Evolutionary conservation across 2,797 vertebrate genomes (phyloP).

Genomic region (Pseudocheirus occidentalis): DNA sequence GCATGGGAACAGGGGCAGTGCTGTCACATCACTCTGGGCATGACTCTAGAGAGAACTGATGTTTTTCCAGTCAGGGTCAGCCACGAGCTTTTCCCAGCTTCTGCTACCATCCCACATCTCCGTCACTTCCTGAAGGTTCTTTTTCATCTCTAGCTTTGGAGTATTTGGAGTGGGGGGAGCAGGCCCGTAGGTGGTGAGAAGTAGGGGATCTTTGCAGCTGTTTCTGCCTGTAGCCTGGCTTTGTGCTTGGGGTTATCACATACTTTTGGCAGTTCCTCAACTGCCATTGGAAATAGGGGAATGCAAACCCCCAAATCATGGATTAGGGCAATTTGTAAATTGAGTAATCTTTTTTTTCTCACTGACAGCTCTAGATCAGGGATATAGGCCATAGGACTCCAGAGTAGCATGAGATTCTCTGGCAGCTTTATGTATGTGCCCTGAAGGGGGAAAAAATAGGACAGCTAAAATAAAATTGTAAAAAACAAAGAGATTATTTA

Average conservation of each 20-base stretch:
- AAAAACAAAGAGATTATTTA: not conserved
- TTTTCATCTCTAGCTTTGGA: not conserved
- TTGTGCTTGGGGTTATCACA: not conserved
- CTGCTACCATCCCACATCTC: not conserved
- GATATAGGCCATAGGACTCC: not conserved
- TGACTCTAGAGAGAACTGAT: not conserved
- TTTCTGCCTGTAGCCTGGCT: not conserved
- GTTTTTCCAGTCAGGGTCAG: not conserved
- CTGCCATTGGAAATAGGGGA: not conserved
- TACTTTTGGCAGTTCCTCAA: not conserved
- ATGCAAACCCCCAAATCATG: not conserved
- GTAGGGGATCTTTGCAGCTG: not conserved
- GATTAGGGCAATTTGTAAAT: not conserved
- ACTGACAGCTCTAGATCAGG: not conserved
- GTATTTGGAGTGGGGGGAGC: not conserved
- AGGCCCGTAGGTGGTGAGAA: not conserved
- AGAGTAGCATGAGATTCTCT: not conserved
- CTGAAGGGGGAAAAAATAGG: not conserved
- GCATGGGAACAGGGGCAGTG: not conserved
- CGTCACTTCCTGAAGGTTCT: not conserved
- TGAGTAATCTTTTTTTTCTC: not conserved
- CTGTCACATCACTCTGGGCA: not conserved
- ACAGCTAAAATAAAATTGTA: not conserved
- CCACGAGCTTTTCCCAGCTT: not conserved
- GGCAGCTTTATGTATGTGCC: not conserved